Base-by-base conservation (phyloP, 2,797 vertebrate genomes). In the Crypturellus tataupa region DNA sequence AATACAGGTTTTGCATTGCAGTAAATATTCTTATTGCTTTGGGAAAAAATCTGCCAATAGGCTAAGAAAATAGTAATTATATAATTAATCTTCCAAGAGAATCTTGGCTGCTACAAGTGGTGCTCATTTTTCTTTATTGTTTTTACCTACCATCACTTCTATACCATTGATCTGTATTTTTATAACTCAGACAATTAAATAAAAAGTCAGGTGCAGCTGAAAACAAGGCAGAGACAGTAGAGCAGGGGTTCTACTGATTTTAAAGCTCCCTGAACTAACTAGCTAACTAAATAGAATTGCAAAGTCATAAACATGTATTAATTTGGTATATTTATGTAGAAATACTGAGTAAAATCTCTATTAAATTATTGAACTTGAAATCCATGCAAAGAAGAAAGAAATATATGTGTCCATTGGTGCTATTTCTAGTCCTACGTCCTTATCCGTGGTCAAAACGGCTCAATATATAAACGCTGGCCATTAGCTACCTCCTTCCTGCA, bases 401-500 rank as follows among this genome's bases (percentile, higher is more conserved):
- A 42, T 3, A 19, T 0, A 0, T 25, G 20, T 46, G 62, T 64
- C 81, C 25, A 3, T 1, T 16, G 27, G 14, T 53, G 20, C 15
- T 47, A 8, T 39, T 79, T 39, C 18, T 81, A 79, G 51, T 60
- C 67, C n/a, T 53, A 47, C 44, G 1, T 4, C 24, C 21, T 88
- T 31, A 27, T 69, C 49, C 60, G 59, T 1, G 1, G 11, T 47
- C 55, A 69, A 44, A 80, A 55, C 5, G 1, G 21, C 59, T 78
- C 59, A 0, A 0, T 71, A 68, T 40, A 25, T 0, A 0, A n/a
- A 2, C 49, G 7, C 31, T 72, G 19, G 27, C 84, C 9, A 49
- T 63, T 51, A 79, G 82, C 42, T 29, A 49, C 19, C 51, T 82
- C 39, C 20, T 83, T 35, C 31, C 67, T 59, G 27, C n/a, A 80